These are phyloP conservation scores for Eubucco bourcierii DNA, from an alignment of 2,113 vertebrate genomes.

Conservation along the genomic window DNA sequence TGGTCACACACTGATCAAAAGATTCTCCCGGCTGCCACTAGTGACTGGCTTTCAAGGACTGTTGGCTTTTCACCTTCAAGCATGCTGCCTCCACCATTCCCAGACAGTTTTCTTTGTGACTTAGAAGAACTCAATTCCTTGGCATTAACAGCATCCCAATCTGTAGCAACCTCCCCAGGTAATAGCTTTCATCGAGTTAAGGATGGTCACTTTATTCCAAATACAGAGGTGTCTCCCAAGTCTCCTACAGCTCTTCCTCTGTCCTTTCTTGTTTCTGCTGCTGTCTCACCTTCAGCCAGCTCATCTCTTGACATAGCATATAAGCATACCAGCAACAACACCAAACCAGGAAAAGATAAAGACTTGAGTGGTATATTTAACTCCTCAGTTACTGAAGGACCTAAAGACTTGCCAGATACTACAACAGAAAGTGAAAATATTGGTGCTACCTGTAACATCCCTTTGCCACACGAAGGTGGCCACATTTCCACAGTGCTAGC, in stretches of 20 bases:
- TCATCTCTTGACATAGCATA: not conserved
- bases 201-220: constrained; percentile 48
- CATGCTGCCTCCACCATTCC: constrained; percentile 72
- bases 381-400: not conserved
- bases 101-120: constrained; percentile 72
- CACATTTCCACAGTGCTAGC: constrained; percentile 4
- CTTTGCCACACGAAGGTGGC: not conserved
- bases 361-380: constrained; percentile 19
- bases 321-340: constrained; percentile 7
- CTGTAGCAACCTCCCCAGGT: constrained; percentile 26
- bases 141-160: constrained; percentile 36
- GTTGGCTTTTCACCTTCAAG: constrained; percentile 66
- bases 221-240: constrained; percentile 27
- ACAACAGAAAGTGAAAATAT: not conserved
- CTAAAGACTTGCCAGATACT: not conserved
- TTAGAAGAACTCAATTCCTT: constrained; percentile 68
- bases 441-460: not conserved
- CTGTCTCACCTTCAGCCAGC: constrained; percentile 29
- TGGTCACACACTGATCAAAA: constrained; percentile 64
- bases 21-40: constrained; percentile 71
- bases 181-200: constrained; percentile 46
- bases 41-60: constrained; percentile 80
- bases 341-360: constrained; percentile 5
- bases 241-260: constrained; percentile 41
- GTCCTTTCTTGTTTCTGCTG: constrained; percentile 31